Evolutionary conservation across 2,113 vertebrate species (phyloP), one percentile per base, ranked within the genome.

Genomic region (Camelus dromedarius): DNA sequence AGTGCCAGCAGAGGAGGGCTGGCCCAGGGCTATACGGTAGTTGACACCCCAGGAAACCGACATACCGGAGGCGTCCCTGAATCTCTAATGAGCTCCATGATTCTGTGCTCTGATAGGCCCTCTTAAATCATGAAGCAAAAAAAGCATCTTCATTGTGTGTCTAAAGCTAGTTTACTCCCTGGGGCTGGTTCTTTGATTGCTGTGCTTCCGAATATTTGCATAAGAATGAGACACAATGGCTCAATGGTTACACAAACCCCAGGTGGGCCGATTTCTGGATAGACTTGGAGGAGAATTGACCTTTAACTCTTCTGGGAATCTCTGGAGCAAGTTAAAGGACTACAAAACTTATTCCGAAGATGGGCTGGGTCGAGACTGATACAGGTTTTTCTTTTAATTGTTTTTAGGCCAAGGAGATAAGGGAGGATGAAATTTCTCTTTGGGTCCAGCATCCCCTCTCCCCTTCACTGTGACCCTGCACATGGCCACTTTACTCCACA

Each of bases 151-250:
- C 22, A 13, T 12, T 12, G 38, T 50, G 24, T 18, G 13, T 16
- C 32, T 62, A 24, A 56, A 91, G 35, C 35, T 70, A 52, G 32
- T 85, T 75, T 81, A 82, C 76, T 93, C 15, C 16, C 32, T 1
- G 8, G 42, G 58, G 67, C 42, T 79, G 11, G n/a, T 62, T 77
- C 52, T 76, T 76, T 77, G 81, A 82, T 83, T 72, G 54, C 62
- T n/a, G 4, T 10, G 54, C 69, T 83, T 84, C 58, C 50, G 24
- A 70, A n/a, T 50, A 73, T 93, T 83, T 87, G 52, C 69, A 42
- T 79, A 87, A 77, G 22, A 93, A 67, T 87, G 69, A 52, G n/a
- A 66, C 22, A 48, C n/a, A 18, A 35, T n/a, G 50, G n/a, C 62
- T 89, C 62, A 54, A 30, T 22, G 26, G 42, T 79, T 54, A 75